Conservation (phyloP, 2,797 vertebrate species). For the Smutsia gigantea region DNA sequence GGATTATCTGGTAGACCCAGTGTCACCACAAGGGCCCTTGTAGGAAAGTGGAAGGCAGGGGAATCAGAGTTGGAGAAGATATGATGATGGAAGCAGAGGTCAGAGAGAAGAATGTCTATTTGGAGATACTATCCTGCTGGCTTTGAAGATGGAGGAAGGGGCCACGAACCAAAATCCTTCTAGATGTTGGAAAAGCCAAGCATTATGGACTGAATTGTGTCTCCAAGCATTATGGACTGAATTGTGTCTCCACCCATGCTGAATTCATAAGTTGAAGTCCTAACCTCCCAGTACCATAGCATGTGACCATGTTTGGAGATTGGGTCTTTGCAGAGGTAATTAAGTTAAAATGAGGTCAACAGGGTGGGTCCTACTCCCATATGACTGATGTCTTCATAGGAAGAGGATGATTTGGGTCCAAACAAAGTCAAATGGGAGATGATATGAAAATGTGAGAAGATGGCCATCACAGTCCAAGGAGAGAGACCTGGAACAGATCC, state of each 20-base stretch:
- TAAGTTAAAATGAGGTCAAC: background rate
- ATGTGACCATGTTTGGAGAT: background rate
- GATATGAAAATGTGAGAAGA: background rate
- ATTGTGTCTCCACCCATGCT: background rate
- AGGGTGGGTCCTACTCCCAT: background rate
- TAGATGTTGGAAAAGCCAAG: background rate
- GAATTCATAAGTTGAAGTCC: background rate
- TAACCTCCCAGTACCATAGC: background rate
- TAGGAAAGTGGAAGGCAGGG: background rate
- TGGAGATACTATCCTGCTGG: background rate
- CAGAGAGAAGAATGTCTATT: background rate
- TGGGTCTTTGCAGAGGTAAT: background rate
- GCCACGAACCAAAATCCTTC: background rate
- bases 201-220: background rate
- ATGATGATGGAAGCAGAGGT: background rate
- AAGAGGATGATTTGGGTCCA: background rate
- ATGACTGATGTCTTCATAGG: background rate
- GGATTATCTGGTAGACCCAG: background rate
- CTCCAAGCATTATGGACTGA: background rate
- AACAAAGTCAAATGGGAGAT: background rate
- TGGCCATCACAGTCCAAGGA: too few relatives aligned
- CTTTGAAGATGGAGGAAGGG: background rate
- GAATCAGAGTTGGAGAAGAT: background rate
- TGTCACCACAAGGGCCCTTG: background rate
- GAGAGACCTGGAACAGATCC: background rate